Evolutionary conservation across 2,113 vertebrate species (phyloP).

Genomic region (Bufo bufo): DNA sequence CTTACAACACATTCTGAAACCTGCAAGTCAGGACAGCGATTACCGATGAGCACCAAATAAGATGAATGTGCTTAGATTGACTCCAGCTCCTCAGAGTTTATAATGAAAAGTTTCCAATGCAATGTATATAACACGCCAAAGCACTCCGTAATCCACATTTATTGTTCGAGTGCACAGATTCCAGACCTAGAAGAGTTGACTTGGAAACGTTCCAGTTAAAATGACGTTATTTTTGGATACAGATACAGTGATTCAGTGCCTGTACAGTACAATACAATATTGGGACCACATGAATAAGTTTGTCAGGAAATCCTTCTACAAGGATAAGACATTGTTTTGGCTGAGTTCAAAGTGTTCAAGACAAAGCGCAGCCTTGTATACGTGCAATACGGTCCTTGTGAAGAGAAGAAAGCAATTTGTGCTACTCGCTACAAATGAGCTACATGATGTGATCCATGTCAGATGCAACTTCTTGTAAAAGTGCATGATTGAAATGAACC

Average conservation of each 20-base stretch:
- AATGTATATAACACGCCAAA: conserved; percentile 16
- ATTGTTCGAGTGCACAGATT: conserved; percentile 31
- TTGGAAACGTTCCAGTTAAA: conserved; percentile 19
- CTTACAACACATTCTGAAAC: neutral
- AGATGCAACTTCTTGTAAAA: neutral
- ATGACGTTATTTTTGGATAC: conserved; percentile 47
- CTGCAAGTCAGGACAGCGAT: neutral
- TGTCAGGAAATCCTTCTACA: conserved; percentile 46
- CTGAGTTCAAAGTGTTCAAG: neutral
- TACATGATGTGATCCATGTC: neutral
- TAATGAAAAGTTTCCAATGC: conserved; percentile 4
- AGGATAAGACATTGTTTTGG: conserved; percentile 25
- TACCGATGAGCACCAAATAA: neutral
- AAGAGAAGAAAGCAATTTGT: neutral
- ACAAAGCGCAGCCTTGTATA: conserved; percentile 22
- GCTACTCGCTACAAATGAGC: neutral
- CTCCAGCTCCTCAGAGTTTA: neutral
- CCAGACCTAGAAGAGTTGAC: neutral
- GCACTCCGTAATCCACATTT: neutral
- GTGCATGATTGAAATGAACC: neutral
- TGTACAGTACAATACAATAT: conserved; percentile 27
- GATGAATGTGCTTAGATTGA: neutral
- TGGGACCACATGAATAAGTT: conserved; percentile 43
- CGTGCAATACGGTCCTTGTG: neutral
- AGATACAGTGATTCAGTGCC: neutral